Percentiles rank a stretch among this genome's conserved stretches.
phyloP scores from a whole-genome alignment of 2,888 invertebrate species.

The Gastrophysa polygoni region DNA sequence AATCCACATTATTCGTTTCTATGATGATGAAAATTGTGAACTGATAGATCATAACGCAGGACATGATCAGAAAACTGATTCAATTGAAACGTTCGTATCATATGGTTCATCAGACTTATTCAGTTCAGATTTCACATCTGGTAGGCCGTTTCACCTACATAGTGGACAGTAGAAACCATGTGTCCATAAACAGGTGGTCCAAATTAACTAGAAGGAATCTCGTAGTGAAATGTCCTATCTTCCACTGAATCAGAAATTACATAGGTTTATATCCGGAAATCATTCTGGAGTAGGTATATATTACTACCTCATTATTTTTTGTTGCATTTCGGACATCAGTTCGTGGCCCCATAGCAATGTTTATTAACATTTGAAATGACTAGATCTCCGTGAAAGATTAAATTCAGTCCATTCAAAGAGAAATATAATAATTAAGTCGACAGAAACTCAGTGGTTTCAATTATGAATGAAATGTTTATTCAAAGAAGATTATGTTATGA shows the following conservation, averaged over 20 bases:
- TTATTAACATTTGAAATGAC: slow-evolving; percentile 34
- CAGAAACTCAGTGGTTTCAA: not conserved
- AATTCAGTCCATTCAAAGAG: not conserved
- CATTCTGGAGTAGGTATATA: not conserved
- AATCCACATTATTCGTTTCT: too few species aligned
- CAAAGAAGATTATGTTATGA: not conserved
- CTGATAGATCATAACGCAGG: too few species aligned
- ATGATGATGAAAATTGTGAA: too few species aligned
- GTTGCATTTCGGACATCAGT: slow-evolving; percentile 29
- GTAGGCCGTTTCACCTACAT: not conserved
- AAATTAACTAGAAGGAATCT: slow-evolving; percentile 30
- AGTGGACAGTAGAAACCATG: not conserved
- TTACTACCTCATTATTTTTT: slow-evolving; percentile 32
- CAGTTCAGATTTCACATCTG: not conserved
- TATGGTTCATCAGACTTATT: too few species aligned
- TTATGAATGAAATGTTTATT: not conserved
- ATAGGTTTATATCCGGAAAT: slow-evolving; percentile 33
- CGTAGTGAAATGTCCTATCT: slow-evolving; percentile 28
- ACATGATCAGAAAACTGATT: too few species aligned
- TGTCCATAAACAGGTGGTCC: slow-evolving; percentile 31
- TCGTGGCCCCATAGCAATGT: slow-evolving; percentile 35
- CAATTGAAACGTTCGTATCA: too few species aligned
- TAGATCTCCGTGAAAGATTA: slow-evolving; percentile 19
- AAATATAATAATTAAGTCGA: not conserved
- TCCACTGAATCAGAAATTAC: slow-evolving; percentile 27